phyloP scores from a whole-genome alignment of 2,113 vertebrate genomes.

The Holacanthus passer region DNA sequence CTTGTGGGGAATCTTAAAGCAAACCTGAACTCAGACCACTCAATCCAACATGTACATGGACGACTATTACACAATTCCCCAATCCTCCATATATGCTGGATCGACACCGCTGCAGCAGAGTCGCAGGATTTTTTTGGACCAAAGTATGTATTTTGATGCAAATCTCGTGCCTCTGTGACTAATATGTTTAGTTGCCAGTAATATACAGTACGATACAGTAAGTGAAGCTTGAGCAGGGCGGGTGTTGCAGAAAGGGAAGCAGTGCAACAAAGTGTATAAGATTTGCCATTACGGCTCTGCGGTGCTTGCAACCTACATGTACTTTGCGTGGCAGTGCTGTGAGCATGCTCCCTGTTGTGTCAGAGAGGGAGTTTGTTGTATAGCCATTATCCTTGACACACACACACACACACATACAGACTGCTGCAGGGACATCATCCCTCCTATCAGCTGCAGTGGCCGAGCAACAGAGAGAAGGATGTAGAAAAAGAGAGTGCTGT shows the following conservation, averaged over 20 bases:
- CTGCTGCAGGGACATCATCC: slow-evolving; percentile 40
- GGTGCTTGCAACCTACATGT: slow-evolving; percentile 1
- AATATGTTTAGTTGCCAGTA: neutral
- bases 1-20: neutral
- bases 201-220: neutral
- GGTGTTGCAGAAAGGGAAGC: neutral
- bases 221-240: neutral
- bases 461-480: slow-evolving; percentile 18
- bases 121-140: neutral
- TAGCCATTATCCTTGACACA: slow-evolving; percentile 26
- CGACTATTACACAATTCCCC: neutral
- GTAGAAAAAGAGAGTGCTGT: slow-evolving; percentile 23
- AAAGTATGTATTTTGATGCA: slow-evolving; percentile 16
- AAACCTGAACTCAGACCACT: neutral
- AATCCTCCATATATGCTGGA: slow-evolving; percentile 1
- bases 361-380: slow-evolving; percentile 45
- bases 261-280: slow-evolving; percentile 13
- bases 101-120: neutral
- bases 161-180: slow-evolving; percentile 3
- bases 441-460: slow-evolving; percentile 13
- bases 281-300: slow-evolving; percentile 1
- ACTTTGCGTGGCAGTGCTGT: slow-evolving; percentile 16
- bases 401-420: slow-evolving; percentile 23
- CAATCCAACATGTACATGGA: neutral
- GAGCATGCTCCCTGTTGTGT: slow-evolving; percentile 31